Base-by-base conservation (phyloP, 2,888 invertebrate species). In the Cacoxenus indagator region DNA sequence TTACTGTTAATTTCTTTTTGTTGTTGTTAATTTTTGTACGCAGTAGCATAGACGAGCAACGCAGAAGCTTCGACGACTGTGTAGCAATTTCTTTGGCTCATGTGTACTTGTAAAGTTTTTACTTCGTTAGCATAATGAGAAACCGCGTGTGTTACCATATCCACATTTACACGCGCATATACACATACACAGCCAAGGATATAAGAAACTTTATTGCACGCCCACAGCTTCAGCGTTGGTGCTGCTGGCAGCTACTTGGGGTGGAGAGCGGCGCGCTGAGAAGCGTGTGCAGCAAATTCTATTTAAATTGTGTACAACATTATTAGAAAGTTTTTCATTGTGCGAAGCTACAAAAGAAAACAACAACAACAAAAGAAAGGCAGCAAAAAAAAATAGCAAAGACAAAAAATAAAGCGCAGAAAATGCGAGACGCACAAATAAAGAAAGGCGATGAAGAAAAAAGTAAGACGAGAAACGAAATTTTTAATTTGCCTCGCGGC, bases 281-380 rank as follows among this genome's bases (percentile, higher is more conserved):
- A 31, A 22, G 43, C 45, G 45, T 46, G 59, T 75, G 71, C 71
- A 75, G 81, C 77, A 85, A 85, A 85, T 85, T 85, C 86, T 85
- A 86, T 85, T 85, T 85, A 86, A 85, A 85, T 83, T 86, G 84
- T 85, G 86, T 84, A 85, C 86, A 85, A 84, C 83, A 85, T 85
- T 85, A 85, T 85, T 85, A 85, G 85, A 85, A 86, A 83, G 83
- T 83, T 83, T 83, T 81, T 75, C 75, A 75, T 76, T 77, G 78
- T 73, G 74, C 75, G 71, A 71, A 73, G 73, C 67, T 70, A 72
- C 74, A 69, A 68, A 75, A 55, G 67, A 68, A 55, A 59, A 65
- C 70, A 24, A 31, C 11, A 17, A 27, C n/a, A 55, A 48, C 59
- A 61, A 11, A 48, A 11, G 27, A 61, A 48, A 59, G 17, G 22